Percentiles rank a stretch among this genome's conserved stretches.
Evolutionary conservation across 2,888 invertebrate genomes (phyloP).

Genomic region (Oscheius myriophilus): DNA sequence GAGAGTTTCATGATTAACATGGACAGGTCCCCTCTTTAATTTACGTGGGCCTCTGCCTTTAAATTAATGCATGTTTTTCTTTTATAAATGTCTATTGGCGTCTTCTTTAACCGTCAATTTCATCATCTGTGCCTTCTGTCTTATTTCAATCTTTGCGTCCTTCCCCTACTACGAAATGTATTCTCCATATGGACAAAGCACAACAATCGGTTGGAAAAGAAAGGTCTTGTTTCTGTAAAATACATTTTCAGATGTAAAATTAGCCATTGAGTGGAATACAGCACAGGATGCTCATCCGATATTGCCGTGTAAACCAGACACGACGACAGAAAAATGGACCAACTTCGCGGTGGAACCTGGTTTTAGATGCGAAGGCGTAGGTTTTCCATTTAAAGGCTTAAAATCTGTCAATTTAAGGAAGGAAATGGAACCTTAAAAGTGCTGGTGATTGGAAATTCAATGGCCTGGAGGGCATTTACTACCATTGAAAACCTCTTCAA

Average conservation of each 20-base stretch:
- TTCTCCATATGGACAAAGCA: neutral
- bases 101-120: neutral
- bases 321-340: slow-evolving; percentile 8
- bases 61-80: too few species aligned
- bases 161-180: slow-evolving; percentile 12
- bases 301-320: slow-evolving; percentile 11
- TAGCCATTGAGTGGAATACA: slow-evolving; percentile 9
- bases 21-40: too few species aligned
- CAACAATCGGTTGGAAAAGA: neutral
- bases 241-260: neutral
- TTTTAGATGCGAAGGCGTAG: slow-evolving; percentile 1
- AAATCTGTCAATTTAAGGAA: neutral
- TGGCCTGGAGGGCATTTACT: slow-evolving; percentile 18
- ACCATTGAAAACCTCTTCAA: slow-evolving; percentile 1
- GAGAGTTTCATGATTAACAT: too few species aligned
- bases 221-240: neutral
- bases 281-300: neutral
- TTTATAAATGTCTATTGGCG: slow-evolving; percentile 3
- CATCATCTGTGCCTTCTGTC: neutral
- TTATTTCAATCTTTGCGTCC: neutral
- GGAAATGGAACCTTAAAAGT: slow-evolving; percentile 16
- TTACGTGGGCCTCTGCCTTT: neutral
- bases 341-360: neutral
- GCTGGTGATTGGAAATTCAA: slow-evolving; percentile 22
- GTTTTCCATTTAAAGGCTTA: too few species aligned